These are phyloP conservation scores for Herpailurus yagouaroundi DNA, from an alignment of 2,113 vertebrate species.

Conservation along the genomic window DNA sequence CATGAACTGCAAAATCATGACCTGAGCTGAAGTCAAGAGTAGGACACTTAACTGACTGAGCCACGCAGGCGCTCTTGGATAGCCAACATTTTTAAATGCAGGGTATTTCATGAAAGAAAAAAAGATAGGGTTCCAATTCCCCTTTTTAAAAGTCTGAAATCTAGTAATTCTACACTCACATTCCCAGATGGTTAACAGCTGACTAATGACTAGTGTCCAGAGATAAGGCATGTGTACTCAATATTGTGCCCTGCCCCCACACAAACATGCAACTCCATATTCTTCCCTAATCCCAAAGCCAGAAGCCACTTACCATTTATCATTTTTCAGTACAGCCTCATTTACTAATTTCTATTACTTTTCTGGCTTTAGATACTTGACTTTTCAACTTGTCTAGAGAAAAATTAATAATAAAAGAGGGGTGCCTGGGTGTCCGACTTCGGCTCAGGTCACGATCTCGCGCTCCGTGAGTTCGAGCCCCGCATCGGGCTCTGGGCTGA, in stretches of 20 bases:
- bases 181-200: background rate
- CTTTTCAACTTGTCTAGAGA: background rate
- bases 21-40: too few species aligned
- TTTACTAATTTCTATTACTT: background rate
- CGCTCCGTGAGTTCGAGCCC: too few species aligned
- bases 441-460: too few species aligned
- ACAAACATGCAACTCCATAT: background rate
- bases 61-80: background rate
- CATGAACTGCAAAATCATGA: too few species aligned
- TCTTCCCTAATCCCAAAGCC: background rate
- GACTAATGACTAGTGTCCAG: background rate
- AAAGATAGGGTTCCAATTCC: background rate
- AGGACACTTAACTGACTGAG: too few species aligned
- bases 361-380: background rate
- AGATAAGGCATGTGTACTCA: background rate
- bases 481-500: too few species aligned
- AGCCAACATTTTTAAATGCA: slow-evolving; percentile 21
- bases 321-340: background rate
- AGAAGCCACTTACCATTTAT: background rate
- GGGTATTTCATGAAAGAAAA: background rate
- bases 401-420: background rate
- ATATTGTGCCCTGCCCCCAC: background rate
- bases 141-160: background rate
- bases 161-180: background rate
- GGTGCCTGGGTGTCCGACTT: too few species aligned